phyloP scores from a whole-genome alignment of 1,140 invertebrate genomes.

The Mactra quadrangularis region DNA sequence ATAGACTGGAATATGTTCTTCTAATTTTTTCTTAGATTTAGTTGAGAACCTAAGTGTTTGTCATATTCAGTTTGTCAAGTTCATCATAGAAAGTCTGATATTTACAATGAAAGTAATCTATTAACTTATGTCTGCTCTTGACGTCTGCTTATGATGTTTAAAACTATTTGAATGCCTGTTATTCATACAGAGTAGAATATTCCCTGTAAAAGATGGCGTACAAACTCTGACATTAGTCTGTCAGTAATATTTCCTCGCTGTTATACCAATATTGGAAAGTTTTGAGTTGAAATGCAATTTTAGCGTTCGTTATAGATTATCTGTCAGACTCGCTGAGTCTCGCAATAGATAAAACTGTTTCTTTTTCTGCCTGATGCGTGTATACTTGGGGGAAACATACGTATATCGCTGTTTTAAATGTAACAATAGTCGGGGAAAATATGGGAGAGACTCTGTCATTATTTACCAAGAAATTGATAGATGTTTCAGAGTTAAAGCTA shows the following conservation, averaged over 20 bases:
- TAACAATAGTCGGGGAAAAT: constrained; percentile 33
- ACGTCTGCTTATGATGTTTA: too few species aligned
- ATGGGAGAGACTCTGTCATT: constrained; percentile 16
- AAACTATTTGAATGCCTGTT: too few species aligned
- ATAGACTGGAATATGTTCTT: too few species aligned
- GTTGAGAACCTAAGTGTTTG: too few species aligned
- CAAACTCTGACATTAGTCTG: constrained; percentile 31
- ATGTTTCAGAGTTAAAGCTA: neutral
- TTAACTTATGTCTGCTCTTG: too few species aligned
- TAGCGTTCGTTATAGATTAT: constrained; percentile 42
- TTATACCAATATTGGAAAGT: constrained; percentile 21
- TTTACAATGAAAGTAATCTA: too few species aligned
- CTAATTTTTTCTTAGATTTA: too few species aligned
- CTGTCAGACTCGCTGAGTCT: constrained; percentile 27
- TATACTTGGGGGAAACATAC: constrained; percentile 8
- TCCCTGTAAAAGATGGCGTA: neutral
- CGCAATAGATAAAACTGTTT: constrained; percentile 48
- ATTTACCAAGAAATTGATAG: constrained; percentile 35
- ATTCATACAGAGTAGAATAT: neutral
- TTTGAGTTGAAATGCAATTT: constrained; percentile 46
- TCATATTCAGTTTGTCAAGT: too few species aligned
- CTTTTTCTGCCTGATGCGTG: constrained; percentile 17
- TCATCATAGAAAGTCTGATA: too few species aligned
- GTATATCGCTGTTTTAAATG: constrained; percentile 37
- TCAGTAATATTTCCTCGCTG: constrained; percentile 42